Percentiles rank a stretch among this genome's conserved stretches.
These are phyloP conservation scores for human (Homo sapiens) DNA, from an alignment of 2,113 vertebrate species.

Conservation along the genomic window DNA sequence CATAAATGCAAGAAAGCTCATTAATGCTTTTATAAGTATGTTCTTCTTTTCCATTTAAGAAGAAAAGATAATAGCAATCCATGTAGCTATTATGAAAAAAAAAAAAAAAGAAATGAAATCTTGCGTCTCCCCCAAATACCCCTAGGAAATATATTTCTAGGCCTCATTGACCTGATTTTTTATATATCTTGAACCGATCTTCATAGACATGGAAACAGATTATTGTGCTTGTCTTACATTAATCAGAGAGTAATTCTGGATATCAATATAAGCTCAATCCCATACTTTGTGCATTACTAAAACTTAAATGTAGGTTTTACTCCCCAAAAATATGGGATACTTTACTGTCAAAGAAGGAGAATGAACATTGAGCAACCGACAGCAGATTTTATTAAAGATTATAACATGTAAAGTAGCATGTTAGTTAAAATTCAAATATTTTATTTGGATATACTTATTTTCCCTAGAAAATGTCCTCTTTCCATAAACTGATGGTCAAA, in stretches of 20 bases:
- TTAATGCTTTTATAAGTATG: background rate
- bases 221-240: background rate
- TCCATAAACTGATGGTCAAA: background rate
- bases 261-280: background rate
- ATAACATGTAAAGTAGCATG: background rate
- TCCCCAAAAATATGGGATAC: background rate
- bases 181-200: background rate
- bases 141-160: background rate
- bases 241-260: background rate
- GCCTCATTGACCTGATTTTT: background rate
- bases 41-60: background rate
- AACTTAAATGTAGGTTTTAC: background rate
- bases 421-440: background rate
- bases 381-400: background rate
- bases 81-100: background rate
- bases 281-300: background rate
- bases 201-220: background rate
- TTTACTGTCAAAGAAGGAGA: background rate
- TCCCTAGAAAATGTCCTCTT: background rate
- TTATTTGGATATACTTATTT: background rate
- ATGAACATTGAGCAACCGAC: background rate
- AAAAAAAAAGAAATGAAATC: background rate
- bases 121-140: background rate
- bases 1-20: background rate
- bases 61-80: background rate